Base-by-base conservation (phyloP, 2,888 invertebrate species). In the Rotaria socialis region DNA sequence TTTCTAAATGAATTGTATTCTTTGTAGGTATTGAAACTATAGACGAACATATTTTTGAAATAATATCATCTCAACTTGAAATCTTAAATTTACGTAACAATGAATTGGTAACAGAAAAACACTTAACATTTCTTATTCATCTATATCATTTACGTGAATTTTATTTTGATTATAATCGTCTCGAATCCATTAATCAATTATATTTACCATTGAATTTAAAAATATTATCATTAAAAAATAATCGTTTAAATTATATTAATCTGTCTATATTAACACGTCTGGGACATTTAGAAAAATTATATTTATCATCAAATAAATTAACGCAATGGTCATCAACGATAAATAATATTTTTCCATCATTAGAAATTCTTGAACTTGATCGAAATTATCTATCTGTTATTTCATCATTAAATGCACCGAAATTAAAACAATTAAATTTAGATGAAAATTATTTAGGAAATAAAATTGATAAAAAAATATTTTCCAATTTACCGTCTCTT, bases 341-440 rank as follows among this genome's bases (percentile, higher is more conserved):
- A 14, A 80, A 24, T n/a, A 43, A 47, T 47, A 80, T 80, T 22
- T 80, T 80, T 80, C 80, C 43, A 43, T 80, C 80, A n/a, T n/a
- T 80, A n/a, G 80, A 80, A 80, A 47, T 80, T 14, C 47, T 80
- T n/a, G 80, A 80, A 80, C 47, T 80, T n/a, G 80, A 80, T 80
- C 24, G 80, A 80, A 80, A 80, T 11, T 41, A 47, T n/a, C 47
- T 80, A 47, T n/a, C 24, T 14, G 24, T 47, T 5, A 43, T 47
- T 6, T 24, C 43, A 47, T 43, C 24, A n/a, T 47, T 47, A 47
- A 47, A 47, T 80, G 43, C 47, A 47, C 80, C 80, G n/a, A 80
- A 80, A 80, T 80, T 80, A 47, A 80, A 80, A 80, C 80, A 80
- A 80, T 80, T 80, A 47, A 80, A 80, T 80, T 80, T 80, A 80